Conservation (phyloP, 2,113 vertebrate genomes). For the Electrona antarctica region DNA sequence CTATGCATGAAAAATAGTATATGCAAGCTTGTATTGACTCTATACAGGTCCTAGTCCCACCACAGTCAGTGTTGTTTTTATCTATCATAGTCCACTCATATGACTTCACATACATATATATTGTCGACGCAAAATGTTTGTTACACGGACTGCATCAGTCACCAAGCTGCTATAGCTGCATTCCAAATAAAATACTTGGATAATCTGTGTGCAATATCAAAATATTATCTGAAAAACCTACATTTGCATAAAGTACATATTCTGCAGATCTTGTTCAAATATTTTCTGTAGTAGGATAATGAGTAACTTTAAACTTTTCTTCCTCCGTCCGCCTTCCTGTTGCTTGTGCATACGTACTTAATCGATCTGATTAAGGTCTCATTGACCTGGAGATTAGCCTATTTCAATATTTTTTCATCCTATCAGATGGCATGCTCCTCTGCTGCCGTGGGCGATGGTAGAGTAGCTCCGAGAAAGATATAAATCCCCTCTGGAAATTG, state of each 20-base stretch:
- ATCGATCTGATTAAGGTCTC: constrained; percentile 15
- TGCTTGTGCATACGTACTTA: not conserved
- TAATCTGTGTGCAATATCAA: not conserved
- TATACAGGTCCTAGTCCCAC: too few species aligned
- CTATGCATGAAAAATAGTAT: too few species aligned
- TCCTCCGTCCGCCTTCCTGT: not conserved
- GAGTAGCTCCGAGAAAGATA: constrained; percentile 34
- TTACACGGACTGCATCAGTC: too few species aligned
- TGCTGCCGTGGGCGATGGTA: constrained; percentile 10
- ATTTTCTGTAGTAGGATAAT: not conserved
- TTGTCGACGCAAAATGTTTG: too few species aligned
- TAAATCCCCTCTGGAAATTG: constrained; percentile 57
- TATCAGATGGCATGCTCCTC: constrained; percentile 26
- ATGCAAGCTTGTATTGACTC: too few species aligned
- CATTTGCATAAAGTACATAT: not conserved
- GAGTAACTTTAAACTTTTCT: not conserved
- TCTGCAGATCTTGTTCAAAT: not conserved
- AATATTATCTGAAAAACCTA: not conserved
- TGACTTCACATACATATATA: too few species aligned
- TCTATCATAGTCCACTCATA: too few species aligned
- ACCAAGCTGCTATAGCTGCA: too few species aligned
- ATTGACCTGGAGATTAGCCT: constrained; percentile 16
- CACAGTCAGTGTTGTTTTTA: too few species aligned
- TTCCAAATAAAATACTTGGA: not conserved
- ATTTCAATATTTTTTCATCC: constrained; percentile 17